Evolutionary conservation across 2,113 vertebrate genomes (phyloP), one percentile per base, ranked within the genome.

Genomic region (Platysteira castanea): DNA sequence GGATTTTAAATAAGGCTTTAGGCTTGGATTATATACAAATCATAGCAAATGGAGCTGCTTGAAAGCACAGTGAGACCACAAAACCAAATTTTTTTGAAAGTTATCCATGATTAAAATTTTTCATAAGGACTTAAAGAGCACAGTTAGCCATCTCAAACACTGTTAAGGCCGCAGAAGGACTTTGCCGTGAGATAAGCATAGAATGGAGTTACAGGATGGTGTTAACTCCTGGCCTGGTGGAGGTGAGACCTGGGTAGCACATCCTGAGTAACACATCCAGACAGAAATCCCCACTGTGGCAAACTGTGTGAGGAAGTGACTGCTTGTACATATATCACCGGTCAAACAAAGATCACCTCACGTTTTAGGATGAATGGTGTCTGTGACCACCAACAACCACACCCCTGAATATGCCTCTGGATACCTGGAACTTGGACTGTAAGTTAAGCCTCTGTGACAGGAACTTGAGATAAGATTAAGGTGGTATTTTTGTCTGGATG

Each of bases 391-490:
- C 26, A 61, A 1, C 28, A 46, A 4, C n/a, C 47, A 42, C 10
- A 6, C 10, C 11, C 13, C 18, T 1, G 1, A 7, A 47, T 4
- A 35, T 13, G 2, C 7, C 13, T 47, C 47, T 41, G 56, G 28
- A 26, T 30, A n/a, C 15, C 41, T 41, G 41, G 49, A 63, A 26
- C 6, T 11, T 41, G 47, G 49, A 47, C 41, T 49, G 9, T 49
- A 35, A 71, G 1, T 63, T 63, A 70, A 41, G 11, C 13, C 7
- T 41, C 41, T 0, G 0, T 22, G 23, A 26, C 7, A 47, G 35
- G 20, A 53, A 22, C 2, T 13, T 54, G 21, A 61, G 30, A 49
- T 41, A 61, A 47, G 14, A 47, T 23, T 15, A 28, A 41, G 17
- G 10, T 11, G 21, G 14, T 22, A 13, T n/a, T 61, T 35, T 54